Percentiles rank a stretch among this genome's conserved stretches.
phyloP scores from a whole-genome alignment of 2,797 vertebrate species.

The Hirundo rustica region DNA sequence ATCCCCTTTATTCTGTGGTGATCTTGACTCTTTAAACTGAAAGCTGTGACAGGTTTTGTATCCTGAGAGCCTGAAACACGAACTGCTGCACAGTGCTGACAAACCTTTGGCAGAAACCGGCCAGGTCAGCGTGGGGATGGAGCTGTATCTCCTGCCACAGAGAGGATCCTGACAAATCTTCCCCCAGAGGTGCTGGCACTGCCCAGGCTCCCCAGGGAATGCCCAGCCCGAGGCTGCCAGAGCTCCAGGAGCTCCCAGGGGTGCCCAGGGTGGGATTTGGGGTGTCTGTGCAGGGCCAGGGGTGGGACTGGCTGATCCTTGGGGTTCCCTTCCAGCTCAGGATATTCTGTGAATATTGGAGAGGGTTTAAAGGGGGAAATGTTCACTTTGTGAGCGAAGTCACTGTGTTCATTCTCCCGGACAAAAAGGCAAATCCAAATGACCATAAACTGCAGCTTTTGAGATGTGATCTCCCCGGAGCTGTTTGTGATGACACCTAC shows the following conservation, averaged over 20 bases:
- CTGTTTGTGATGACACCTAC: neutral
- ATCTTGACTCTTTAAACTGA: neutral
- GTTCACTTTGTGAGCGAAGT: neutral
- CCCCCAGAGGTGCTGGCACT: neutral
- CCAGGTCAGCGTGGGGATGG: neutral
- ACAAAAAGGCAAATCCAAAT: neutral
- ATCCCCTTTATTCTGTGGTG: neutral
- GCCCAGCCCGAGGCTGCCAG: neutral
- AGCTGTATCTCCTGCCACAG: neutral
- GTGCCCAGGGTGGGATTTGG: neutral
- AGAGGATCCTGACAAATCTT: neutral
- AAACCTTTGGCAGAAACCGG: neutral
- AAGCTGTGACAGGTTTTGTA: neutral
- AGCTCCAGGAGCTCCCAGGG: neutral
- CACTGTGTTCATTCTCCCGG: neutral
- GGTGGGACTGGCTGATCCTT: accelerated
- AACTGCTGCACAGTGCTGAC: neutral
- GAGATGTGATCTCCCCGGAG: neutral
- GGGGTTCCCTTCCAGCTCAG: neutral
- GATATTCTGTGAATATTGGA: neutral
- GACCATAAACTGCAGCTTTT: neutral
- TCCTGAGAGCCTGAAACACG: neutral
- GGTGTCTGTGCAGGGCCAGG: neutral
- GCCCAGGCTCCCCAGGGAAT: neutral
- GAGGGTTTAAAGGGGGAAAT: neutral